phyloP scores from a whole-genome alignment of 2,797 vertebrate species.

The Dendrocincla tyrannina region DNA sequence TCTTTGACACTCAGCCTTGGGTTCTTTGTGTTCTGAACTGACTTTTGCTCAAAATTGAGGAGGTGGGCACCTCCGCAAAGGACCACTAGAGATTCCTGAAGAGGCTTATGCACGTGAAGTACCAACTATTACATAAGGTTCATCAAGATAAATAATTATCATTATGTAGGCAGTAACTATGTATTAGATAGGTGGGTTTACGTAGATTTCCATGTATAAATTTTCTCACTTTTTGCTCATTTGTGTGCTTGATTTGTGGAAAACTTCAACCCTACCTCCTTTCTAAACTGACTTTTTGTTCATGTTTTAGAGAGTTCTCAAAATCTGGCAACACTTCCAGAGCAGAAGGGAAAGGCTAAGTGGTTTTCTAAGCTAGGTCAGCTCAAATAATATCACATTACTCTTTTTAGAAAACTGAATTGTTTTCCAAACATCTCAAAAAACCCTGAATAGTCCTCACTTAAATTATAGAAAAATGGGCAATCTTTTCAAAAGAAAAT shows the following conservation, averaged over 20 bases:
- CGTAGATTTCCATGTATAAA: background rate
- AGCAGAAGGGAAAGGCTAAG: background rate
- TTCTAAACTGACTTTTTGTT: background rate
- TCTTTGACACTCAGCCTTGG: rapidly evolving
- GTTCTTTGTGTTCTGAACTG: background rate
- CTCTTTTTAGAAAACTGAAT: background rate
- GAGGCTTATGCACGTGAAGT: too few relatives aligned
- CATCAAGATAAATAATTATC: background rate
- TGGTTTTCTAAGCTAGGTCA: background rate
- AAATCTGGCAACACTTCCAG: background rate
- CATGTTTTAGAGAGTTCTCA: background rate
- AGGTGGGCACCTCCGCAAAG: rapidly evolving
- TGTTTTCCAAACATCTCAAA: background rate
- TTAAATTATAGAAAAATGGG: background rate
- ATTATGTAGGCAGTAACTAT: background rate
- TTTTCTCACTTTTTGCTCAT: background rate
- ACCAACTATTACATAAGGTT: background rate
- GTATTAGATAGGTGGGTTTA: background rate
- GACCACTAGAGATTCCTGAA: background rate
- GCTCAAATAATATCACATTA: background rate
- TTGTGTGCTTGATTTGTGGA: background rate
- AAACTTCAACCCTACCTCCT: background rate
- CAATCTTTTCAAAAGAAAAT: background rate
- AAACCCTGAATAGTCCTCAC: rapidly evolving
- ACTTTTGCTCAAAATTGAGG: background rate